Conservation (phyloP, 2,113 vertebrate species). For the Odocoileus virginianus region DNA sequence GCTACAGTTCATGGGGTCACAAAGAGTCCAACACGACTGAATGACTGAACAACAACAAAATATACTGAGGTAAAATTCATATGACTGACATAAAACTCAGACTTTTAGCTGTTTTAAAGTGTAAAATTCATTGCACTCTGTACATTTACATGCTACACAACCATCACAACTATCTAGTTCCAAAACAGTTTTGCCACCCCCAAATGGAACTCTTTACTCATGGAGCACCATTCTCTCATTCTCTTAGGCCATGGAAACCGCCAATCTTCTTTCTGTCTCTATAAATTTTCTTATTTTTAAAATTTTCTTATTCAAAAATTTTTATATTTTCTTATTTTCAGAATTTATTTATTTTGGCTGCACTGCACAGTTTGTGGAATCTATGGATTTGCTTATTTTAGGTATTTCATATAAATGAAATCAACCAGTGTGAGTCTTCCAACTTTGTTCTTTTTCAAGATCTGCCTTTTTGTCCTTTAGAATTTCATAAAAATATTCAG, state of each 20-base stretch:
- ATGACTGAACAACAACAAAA: not conserved
- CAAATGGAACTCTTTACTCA: not conserved
- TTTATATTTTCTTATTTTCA: not conserved
- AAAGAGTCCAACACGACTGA: not conserved
- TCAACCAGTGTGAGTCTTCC: not conserved
- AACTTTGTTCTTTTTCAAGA: not conserved
- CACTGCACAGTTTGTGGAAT: not conserved
- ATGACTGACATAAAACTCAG: not conserved
- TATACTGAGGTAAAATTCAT: not conserved
- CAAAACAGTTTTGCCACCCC: not conserved
- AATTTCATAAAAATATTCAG: not conserved
- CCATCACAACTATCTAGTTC: not conserved
- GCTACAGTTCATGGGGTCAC: not conserved
- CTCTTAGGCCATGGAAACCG: not conserved
- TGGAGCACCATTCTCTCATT: not conserved
- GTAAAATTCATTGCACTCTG: not conserved
- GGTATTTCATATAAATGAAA: not conserved
- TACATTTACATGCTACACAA: not conserved
- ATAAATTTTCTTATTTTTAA: not conserved
- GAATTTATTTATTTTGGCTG: not conserved
- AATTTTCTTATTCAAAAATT: not conserved
- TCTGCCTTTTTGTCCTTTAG: not conserved
- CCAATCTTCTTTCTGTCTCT: not conserved
- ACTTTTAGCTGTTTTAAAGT: not conserved
- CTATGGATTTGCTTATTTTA: not conserved